Evolutionary conservation across 1,140 invertebrate genomes (phyloP).

Genomic region (Myzus persicae): DNA sequence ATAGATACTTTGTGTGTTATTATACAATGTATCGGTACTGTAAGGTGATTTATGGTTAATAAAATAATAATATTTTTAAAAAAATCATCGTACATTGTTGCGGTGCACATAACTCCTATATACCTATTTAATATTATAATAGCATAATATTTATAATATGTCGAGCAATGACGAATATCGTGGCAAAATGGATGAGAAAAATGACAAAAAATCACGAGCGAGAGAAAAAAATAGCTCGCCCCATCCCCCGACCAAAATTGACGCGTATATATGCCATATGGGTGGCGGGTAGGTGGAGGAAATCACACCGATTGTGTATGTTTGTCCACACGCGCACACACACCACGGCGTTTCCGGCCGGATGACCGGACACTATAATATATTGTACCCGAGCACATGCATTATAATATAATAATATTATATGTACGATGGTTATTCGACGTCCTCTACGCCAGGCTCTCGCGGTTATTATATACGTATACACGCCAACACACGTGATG

Average conservation of each 20-base stretch:
- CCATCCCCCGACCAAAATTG: neutral
- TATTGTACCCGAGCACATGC: neutral
- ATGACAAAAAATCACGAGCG: neutral
- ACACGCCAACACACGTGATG: neutral
- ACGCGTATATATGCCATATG: neutral
- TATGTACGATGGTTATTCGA: neutral
- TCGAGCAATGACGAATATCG: neutral
- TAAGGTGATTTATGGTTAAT: neutral
- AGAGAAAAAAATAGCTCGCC: neutral
- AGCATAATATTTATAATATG: neutral
- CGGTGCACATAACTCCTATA: neutral
- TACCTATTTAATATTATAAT: neutral
- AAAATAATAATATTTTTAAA: neutral
- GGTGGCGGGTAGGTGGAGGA: neutral
- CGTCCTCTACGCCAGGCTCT: neutral
- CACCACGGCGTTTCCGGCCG: neutral
- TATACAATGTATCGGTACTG: neutral
- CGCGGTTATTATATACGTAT: neutral
- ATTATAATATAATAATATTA: neutral
- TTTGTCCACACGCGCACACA: neutral
- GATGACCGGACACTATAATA: conserved; percentile 39
- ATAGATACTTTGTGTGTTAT: neutral
- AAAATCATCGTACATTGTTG: neutral
- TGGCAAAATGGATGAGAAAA: neutral
- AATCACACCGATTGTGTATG: conserved; percentile 1